A percentile compares a stretch with the other conserved stretches of the same genome.
phyloP scores from a whole-genome alignment of 2,888 invertebrate species.

The Agrochola circellaris region DNA sequence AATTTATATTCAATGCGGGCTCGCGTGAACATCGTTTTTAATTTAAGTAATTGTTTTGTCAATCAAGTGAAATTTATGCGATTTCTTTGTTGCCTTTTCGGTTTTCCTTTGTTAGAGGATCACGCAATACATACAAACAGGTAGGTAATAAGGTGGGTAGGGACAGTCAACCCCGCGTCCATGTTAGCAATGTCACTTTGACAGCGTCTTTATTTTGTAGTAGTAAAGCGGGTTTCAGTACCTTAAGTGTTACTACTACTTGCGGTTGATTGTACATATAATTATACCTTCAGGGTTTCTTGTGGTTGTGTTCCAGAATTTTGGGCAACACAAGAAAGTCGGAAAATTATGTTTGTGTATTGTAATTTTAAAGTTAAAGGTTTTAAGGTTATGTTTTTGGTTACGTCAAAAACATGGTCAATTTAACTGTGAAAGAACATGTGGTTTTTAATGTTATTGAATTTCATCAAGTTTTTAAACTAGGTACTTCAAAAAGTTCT shows the following conservation, averaged over 20 bases:
- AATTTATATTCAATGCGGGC: constrained; percentile 59
- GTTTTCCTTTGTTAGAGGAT: constrained; percentile 58
- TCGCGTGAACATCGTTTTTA: constrained; percentile 77
- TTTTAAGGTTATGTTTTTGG: constrained; percentile 13
- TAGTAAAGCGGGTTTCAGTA: constrained; percentile 3
- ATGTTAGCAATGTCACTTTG: constrained; percentile 2
- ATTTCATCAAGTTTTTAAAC: neutral
- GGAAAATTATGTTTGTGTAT: constrained; percentile 9
- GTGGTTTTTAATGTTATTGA: neutral
- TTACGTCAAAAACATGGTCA: neutral
- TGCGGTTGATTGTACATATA: constrained; percentile 29
- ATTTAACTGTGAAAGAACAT: neutral
- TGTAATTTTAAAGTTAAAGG: constrained; percentile 17
- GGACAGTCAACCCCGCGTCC: constrained; percentile 15
- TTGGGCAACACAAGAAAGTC: neutral
- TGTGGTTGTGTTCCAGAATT: constrained; percentile 18
- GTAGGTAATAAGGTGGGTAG: constrained; percentile 22
- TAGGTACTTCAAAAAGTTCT: no score
- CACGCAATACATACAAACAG: constrained; percentile 65
- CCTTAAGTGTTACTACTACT: neutral
- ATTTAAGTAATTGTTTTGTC: constrained; percentile 81
- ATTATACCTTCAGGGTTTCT: constrained; percentile 6
- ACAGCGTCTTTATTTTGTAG: neutral
- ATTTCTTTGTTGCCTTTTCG: constrained; percentile 69
- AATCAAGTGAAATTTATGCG: constrained; percentile 73